Evolutionary conservation across 2,888 invertebrate species (phyloP).

Genomic region (Eilema caniola): DNA sequence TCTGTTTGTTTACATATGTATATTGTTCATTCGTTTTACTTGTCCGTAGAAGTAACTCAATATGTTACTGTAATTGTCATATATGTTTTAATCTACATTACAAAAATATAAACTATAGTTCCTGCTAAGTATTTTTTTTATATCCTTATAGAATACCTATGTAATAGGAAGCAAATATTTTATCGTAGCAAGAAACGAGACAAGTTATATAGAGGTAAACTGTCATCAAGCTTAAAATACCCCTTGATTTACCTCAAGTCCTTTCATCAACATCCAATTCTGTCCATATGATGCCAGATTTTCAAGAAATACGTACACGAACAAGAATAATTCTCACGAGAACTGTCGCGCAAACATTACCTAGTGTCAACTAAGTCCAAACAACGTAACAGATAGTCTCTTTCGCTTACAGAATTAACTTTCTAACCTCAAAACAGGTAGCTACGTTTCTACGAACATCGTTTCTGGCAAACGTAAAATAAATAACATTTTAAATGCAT

Average conservation of each 20-base stretch:
- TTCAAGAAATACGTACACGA: constrained; percentile 44
- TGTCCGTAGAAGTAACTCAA: constrained; percentile 22
- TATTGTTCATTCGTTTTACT: constrained; percentile 32
- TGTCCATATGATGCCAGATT: constrained; percentile 40
- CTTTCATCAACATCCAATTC: constrained; percentile 35
- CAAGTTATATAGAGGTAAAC: constrained; percentile 33
- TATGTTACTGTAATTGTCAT: constrained; percentile 26
- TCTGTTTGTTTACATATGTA: constrained; percentile 56
- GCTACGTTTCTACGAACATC: constrained; percentile 34
- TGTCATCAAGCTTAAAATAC: constrained; percentile 33
- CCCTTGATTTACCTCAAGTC: constrained; percentile 34
- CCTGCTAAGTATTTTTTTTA: not conserved
- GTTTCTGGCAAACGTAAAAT: constrained; percentile 41
- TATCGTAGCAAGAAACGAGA: constrained; percentile 24
- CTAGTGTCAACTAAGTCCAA: constrained; percentile 44
- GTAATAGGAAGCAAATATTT: constrained; percentile 17
- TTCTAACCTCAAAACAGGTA: constrained; percentile 48
- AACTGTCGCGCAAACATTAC: constrained; percentile 45
- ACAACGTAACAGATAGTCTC: constrained; percentile 44
- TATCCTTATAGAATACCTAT: constrained; percentile 2
- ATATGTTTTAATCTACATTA: constrained; percentile 12
- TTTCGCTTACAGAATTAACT: constrained; percentile 46
- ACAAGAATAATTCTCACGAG: constrained; percentile 46
- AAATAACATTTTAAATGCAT: constrained; percentile 51
- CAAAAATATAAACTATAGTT: not conserved